phyloP scores from a whole-genome alignment of 2,888 invertebrate genomes.

The Limenitis arthemis region DNA sequence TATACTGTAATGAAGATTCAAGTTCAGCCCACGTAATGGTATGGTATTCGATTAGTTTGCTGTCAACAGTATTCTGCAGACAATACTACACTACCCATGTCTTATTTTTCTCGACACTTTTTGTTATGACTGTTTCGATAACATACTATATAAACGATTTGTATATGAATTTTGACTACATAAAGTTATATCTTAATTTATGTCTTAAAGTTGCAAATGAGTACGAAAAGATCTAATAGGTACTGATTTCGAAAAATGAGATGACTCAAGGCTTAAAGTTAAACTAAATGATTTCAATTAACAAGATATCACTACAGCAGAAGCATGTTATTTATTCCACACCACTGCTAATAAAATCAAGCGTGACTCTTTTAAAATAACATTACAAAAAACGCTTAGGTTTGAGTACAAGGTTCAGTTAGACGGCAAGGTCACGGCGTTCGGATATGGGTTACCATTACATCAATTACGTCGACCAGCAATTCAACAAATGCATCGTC shows the following conservation, averaged over 20 bases:
- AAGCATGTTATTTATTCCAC: not conserved
- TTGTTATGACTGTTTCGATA: conserved; percentile 13
- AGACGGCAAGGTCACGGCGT: conserved; percentile 37
- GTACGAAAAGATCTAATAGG: no score
- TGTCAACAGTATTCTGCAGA: conserved; percentile 28
- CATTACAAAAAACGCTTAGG: not conserved
- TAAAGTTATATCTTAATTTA: not conserved
- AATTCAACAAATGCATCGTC: conserved; percentile 44
- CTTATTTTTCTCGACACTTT: conserved; percentile 15
- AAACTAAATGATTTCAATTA: no score
- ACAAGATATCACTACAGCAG: no score
- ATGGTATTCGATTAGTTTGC: conserved; percentile 40
- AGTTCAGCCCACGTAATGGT: conserved; percentile 49
- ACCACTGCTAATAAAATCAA: not conserved
- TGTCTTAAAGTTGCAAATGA: not conserved
- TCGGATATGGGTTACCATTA: conserved; percentile 39
- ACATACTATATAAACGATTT: not conserved
- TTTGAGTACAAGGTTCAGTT: conserved; percentile 8
- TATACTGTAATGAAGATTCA: conserved; percentile 42
- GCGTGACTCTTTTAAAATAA: not conserved
- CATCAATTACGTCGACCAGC: conserved; percentile 45
- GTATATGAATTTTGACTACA: not conserved
- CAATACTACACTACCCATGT: conserved; percentile 40
- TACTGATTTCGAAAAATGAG: no score
- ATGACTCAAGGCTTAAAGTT: no score